phyloP scores from a whole-genome alignment of 2,888 invertebrate species.

The Listrodromus nycthemerus region DNA sequence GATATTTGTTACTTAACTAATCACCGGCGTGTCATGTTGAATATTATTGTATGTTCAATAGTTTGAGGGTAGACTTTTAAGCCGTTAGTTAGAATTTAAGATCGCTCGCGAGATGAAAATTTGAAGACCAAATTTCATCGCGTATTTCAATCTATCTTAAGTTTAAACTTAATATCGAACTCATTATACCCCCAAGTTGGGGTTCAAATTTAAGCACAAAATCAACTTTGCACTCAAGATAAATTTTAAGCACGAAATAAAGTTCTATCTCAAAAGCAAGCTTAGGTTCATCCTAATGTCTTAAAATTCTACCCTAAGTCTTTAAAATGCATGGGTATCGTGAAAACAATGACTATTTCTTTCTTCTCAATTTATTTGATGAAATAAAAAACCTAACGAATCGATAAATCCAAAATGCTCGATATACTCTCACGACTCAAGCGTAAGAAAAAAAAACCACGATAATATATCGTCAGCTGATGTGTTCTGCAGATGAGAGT shows the following conservation, averaged over 20 bases:
- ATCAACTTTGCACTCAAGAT: no score
- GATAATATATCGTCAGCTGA: neutral
- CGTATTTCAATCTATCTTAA: neutral
- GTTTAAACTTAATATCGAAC: neutral
- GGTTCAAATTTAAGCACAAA: no score
- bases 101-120: no score
- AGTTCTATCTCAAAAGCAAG: neutral
- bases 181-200: no score
- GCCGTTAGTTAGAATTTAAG: no score
- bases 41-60: neutral
- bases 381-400: conserved; percentile 13
- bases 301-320: neutral
- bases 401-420: conserved; percentile 36
- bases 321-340: conserved; percentile 17
- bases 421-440: neutral
- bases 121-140: no score
- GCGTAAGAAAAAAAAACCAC: neutral
- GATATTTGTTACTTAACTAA: neutral
- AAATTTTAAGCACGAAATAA: no score
- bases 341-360: neutral
- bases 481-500: conserved; percentile 7
- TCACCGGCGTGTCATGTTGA: neutral
- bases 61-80: no score
- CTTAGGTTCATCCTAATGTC: neutral
- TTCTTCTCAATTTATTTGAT: neutral